These are phyloP conservation scores for Muscina levida DNA, from an alignment of 2,888 invertebrate species.

Conservation along the genomic window DNA sequence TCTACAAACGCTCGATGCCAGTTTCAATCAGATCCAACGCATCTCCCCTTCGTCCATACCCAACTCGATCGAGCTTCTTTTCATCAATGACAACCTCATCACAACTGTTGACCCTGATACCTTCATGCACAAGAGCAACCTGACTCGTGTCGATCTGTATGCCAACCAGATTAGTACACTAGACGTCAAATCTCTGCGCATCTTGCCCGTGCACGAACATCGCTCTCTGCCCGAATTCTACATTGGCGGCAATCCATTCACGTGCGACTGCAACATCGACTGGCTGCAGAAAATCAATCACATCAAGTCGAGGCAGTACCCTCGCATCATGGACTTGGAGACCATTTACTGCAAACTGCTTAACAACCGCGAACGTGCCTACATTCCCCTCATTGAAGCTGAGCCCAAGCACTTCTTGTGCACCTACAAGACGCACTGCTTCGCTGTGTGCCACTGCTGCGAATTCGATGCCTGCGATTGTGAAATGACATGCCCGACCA, in stretches of 20 bases:
- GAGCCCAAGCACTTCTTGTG: conserved; percentile 95
- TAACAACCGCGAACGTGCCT: conserved; percentile 90
- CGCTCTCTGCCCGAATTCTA: conserved; percentile 92
- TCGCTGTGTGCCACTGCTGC: conserved; percentile 96
- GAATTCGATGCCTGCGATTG: conserved; percentile 98
- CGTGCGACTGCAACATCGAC: conserved; percentile 97
- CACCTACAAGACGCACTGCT: conserved; percentile 95
- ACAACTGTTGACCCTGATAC: conserved; percentile 92
- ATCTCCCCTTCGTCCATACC: conserved; percentile 89
- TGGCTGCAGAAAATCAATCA: conserved; percentile 96
- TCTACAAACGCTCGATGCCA: conserved; percentile 92
- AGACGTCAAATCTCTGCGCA: conserved; percentile 92
- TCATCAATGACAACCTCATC: conserved; percentile 94
- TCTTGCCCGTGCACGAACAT: conserved; percentile 88
- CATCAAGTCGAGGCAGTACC: conserved; percentile 91
- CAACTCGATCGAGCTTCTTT: conserved; percentile 90
- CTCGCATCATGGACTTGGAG: conserved; percentile 93
- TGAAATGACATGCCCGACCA: conserved; percentile 96
- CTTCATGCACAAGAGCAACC: conserved; percentile 92
- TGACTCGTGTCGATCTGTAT: conserved; percentile 94
- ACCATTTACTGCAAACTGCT: conserved; percentile 93
- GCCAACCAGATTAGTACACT: conserved; percentile 94
- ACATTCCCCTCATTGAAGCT: conserved; percentile 92
- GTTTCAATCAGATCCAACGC: conserved; percentile 91
- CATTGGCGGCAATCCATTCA: conserved; percentile 95